Base-by-base conservation (phyloP, 2,888 invertebrate genomes). In the Teleiodes luculella region DNA sequence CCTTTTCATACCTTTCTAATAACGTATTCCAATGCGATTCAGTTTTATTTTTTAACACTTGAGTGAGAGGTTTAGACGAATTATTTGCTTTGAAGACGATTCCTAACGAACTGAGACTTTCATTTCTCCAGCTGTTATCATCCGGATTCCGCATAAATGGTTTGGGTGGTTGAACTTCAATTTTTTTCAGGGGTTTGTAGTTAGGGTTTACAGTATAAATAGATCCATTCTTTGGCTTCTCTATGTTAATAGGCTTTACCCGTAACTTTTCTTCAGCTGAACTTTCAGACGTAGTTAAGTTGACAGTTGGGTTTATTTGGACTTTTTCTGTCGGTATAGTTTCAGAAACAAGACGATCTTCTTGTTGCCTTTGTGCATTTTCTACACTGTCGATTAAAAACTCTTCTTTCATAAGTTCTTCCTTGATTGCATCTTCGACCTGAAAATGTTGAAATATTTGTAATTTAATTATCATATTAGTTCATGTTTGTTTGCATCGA, bases 41-140 rank as follows among this genome's bases (percentile, higher is more conserved):
- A n/a, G 86, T 86, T 72, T 86, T 88, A 54, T 85, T 86, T 65
- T 83, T 88, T 14, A 88, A 66, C 14, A 89, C 86, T 70, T 87
- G 76, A 52, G 83, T 87, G 57, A 86, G 84, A 16, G 86, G 81
- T 64, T 86, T 89, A 0, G 89, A 78, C 11, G 87, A 80, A 61
- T 86, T 86, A 58, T 85, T 87, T 0, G 86, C 80, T 61, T 88
- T 88, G 56, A 87, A 88, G 13, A 88, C 87, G n/a, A 89, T 88
- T 24, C 89, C 89, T 35, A 86, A 57, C 3, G 85, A 86, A 60
- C 83, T 88, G 41, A 89, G 78, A 58, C 89, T 88, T 68, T 88
- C 86, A 57, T 88, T 89, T 67, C 89, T 78, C 89, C 89, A 89
- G 57, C 86, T 87, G 55, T 87, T 87, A 57, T 89, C 89, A 53